Conservation (phyloP, 2,113 vertebrate species). For the Stegastes partitus region DNA sequence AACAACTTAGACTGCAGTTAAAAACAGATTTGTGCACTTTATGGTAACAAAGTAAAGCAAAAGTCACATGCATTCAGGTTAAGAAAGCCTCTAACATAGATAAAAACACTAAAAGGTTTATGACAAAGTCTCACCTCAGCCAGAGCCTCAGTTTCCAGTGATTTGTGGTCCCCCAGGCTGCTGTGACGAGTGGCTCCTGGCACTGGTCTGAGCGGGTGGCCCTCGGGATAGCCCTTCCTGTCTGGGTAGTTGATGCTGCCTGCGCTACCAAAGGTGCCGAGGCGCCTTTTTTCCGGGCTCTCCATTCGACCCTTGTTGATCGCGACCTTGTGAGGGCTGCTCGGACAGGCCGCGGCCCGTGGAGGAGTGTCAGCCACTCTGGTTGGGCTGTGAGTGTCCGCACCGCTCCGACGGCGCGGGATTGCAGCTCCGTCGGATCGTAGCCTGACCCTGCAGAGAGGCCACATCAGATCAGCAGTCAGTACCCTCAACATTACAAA, state of each 20-base stretch:
- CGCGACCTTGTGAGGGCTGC: slow-evolving; percentile 95
- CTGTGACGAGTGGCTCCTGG: slow-evolving; percentile 96
- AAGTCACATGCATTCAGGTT: too few relatives aligned
- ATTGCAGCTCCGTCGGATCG: slow-evolving; percentile 95
- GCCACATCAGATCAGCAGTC: background rate
- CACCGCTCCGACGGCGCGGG: slow-evolving; percentile 90
- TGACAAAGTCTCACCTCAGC: slow-evolving; percentile 87
- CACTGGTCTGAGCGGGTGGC: slow-evolving; percentile 89
- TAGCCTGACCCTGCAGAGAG: slow-evolving; percentile 89
- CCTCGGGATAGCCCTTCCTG: slow-evolving; percentile 91
- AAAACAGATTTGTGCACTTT: background rate
- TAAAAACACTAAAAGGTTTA: background rate
- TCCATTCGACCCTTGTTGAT: slow-evolving; percentile 91
- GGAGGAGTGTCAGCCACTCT: slow-evolving; percentile 94
- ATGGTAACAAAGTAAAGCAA: too few relatives aligned
- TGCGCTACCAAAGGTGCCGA: slow-evolving; percentile 95
- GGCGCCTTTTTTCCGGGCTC: slow-evolving; percentile 95
- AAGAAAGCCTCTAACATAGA: background rate
- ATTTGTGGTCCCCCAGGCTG: slow-evolving; percentile 98
- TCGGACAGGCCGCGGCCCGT: slow-evolving; percentile 94
- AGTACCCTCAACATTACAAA: background rate
- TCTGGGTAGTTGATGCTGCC: slow-evolving; percentile 97
- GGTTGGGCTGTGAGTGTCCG: slow-evolving; percentile 94
- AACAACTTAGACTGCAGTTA: background rate
- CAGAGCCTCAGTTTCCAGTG: slow-evolving; percentile 95